Base-by-base conservation (phyloP, 2,888 invertebrate genomes). In the Drosophila stalkeri region DNA sequence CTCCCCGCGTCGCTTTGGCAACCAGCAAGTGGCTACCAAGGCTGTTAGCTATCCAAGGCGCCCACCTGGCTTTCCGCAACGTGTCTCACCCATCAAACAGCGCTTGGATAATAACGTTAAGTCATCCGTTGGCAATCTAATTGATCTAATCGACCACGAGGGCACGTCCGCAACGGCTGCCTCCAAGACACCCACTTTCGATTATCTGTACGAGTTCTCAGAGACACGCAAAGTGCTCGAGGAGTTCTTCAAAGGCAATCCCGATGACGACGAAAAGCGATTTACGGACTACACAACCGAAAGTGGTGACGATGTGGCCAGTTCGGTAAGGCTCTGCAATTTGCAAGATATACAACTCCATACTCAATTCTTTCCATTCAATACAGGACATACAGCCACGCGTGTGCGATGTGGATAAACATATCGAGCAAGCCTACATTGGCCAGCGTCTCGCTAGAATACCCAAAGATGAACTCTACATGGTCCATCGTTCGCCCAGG, bases 201-300 rank as follows among this genome's bases (percentile, higher is more conserved):
- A 98, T 94, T 97, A 97, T 93, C 93, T 97, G 75, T 98, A 98
- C 93, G 98, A 98, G 93, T 98, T 98, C 93, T 98, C 98, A 0
- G 98, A 98, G 93, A 98, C 98, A 31, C 94, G 97, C 80, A 98
- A 98, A 94, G 98, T 98, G 54, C 94, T 98, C 49, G 98, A 98
- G 91, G 98, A 98, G 93, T 98, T 98, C 94, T 98, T 98, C 94
- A 96, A 97, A 91, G 96, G 96, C 89, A 95, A 95, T 90, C 94
- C 95, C 69, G 95, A 94, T 23, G 93, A 94, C 33, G 93, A 94
- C 31, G 91, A 93, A 61, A 93, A 93, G 72, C 94, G 94, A 63
- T 93, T 91, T 73, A 89, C 90, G 11, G 93, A 93, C 71, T 92
- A 91, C 46, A 86, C 90, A 23, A 71, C 87, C 3, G 93, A 93